Evolutionary conservation across 2,888 invertebrate genomes (phyloP).

Genomic region (Drosophila kuntzei): DNA sequence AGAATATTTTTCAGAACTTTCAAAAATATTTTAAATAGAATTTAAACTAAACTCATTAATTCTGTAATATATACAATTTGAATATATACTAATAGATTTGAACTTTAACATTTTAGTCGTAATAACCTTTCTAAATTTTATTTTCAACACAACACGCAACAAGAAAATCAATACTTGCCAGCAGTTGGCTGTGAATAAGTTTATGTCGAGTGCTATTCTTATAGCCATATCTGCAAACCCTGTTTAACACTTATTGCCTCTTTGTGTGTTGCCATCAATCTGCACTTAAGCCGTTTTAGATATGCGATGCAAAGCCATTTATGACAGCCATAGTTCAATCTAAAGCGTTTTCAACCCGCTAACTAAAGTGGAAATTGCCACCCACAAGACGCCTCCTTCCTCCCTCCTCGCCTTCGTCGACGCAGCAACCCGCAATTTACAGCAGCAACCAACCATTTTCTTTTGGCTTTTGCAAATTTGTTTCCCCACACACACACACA

Average conservation of each 20-base stretch:
- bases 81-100: too few relatives aligned
- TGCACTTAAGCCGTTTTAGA: constrained; percentile 74
- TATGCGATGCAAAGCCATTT: constrained; percentile 69
- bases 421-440: constrained; percentile 7
- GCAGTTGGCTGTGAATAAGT: not conserved
- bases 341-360: constrained; percentile 72
- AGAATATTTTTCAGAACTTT: too few relatives aligned
- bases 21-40: too few relatives aligned
- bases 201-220: not conserved
- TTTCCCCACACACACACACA: constrained; percentile 34
- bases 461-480: constrained; percentile 72
- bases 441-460: constrained; percentile 71
- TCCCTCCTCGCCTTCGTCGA: too few relatives aligned
- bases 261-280: constrained; percentile 64
- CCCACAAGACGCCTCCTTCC: constrained; percentile 36
- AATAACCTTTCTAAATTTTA: not conserved
- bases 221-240: not conserved
- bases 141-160: not conserved
- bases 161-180: not conserved
- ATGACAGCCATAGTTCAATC: constrained; percentile 76
- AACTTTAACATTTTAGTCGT: too few relatives aligned
- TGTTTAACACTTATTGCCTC: constrained; percentile 21
- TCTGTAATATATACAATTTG: too few relatives aligned
- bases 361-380: constrained; percentile 70
- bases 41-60: too few relatives aligned